Evolutionary conservation across 23 tunicate genomes (phyloP).

Genomic region (Diplosoma virens): DNA sequence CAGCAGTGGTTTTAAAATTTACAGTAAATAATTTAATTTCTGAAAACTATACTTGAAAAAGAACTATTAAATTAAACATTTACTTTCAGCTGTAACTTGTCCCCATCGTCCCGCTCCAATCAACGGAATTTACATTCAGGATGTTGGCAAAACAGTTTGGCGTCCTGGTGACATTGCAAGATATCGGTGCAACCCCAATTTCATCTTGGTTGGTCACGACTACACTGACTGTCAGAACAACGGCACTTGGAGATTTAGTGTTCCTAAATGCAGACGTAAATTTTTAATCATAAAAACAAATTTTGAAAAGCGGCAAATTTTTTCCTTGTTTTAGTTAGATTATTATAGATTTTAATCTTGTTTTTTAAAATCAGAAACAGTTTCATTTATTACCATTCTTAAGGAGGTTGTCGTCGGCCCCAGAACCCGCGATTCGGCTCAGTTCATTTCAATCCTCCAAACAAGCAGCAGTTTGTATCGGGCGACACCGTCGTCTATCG

Average conservation of each 20-base stretch:
- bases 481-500: constrained; percentile 14
- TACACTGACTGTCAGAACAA: constrained; percentile 10
- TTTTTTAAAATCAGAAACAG: background rate
- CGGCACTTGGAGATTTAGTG: constrained; percentile 13
- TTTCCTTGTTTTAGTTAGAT: background rate
- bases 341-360: background rate
- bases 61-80: too few relatives aligned
- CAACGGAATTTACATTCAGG: constrained; percentile 20
- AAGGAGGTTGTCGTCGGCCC: constrained; percentile 24
- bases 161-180: constrained; percentile 27
- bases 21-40: too few relatives aligned
- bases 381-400: background rate
- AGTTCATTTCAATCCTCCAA: background rate
- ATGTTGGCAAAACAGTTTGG: constrained; percentile 7
- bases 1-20: too few relatives aligned
- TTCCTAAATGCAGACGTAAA: constrained; percentile 20
- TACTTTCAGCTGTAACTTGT: constrained; percentile 9
- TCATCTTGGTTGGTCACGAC: constrained; percentile 16
- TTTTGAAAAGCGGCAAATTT: background rate
- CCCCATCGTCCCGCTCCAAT: constrained; percentile 26
- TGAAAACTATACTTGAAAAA: too few relatives aligned
- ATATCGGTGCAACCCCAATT: constrained; percentile 18
- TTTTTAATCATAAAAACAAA: background rate
- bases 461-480: background rate
- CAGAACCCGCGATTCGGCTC: constrained; percentile 9